A percentile compares a stretch with the other conserved stretches of the same genome.
phyloP scores from a whole-genome alignment of 2,797 vertebrate species.

The Acomys russatus region DNA sequence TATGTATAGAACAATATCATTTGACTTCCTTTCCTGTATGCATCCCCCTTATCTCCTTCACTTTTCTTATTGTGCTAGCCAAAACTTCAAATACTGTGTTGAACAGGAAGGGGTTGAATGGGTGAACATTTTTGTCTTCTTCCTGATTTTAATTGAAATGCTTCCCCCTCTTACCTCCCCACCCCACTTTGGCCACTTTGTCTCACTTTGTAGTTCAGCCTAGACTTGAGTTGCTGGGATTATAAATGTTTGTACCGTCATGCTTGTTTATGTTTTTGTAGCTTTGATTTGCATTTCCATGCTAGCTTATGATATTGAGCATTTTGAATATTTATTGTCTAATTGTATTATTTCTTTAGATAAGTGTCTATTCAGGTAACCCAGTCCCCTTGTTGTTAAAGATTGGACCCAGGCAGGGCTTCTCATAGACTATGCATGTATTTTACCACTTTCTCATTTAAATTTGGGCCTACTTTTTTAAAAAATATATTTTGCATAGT shows the following conservation, averaged over 20 bases:
- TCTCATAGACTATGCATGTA: background rate
- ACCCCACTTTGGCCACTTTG: background rate
- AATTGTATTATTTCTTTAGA: background rate
- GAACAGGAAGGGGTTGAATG: background rate
- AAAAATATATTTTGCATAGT: background rate
- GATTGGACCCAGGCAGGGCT: background rate
- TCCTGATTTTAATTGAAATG: background rate
- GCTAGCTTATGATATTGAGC: background rate
- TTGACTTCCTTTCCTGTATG: background rate
- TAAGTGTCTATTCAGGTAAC: background rate
- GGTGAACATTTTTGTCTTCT: background rate
- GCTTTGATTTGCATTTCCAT: background rate
- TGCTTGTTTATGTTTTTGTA: background rate
- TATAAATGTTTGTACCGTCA: background rate
- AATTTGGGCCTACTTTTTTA: background rate
- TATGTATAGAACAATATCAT: background rate
- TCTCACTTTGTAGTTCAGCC: background rate
- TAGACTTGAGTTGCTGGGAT: background rate
- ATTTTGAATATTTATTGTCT: background rate
- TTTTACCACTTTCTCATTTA: background rate
- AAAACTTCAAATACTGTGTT: background rate
- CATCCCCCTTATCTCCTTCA: background rate
- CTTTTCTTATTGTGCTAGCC: background rate
- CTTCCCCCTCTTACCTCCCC: too few relatives aligned
- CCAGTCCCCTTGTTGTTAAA: background rate